These are phyloP conservation scores for Zophobas atratus DNA, from an alignment of 1,140 invertebrate species.

Conservation along the genomic window DNA sequence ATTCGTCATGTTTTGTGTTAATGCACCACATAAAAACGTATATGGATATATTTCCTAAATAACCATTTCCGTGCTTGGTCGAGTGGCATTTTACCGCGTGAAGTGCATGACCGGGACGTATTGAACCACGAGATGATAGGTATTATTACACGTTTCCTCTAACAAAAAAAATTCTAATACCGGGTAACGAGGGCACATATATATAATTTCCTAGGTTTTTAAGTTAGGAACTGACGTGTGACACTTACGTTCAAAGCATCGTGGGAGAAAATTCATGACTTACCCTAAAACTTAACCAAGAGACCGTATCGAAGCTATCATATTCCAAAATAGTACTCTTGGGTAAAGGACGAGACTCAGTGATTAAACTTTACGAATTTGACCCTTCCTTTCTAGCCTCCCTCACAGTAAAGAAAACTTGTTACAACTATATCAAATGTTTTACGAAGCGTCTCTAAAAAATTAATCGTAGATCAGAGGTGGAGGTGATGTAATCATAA, in stretches of 20 bases:
- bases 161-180: no score
- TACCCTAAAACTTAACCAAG: constrained; percentile 1
- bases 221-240: not conserved
- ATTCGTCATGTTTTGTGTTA: constrained; percentile 40
- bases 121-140: no score
- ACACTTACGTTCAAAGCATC: not conserved
- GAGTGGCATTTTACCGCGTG: no score
- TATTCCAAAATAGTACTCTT: constrained; percentile 26
- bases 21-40: constrained; percentile 4
- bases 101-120: no score
- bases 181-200: no score
- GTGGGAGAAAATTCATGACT: not conserved
- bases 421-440: not conserved
- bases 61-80: constrained; percentile 15
- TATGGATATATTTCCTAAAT: constrained; percentile 13
- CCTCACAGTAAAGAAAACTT: not conserved
- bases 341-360: constrained; percentile 17
- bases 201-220: no score
- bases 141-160: no score
- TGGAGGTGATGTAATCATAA: no score
- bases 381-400: not conserved
- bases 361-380: constrained; percentile 22
- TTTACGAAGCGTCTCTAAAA: no score
- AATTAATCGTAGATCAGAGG: no score
- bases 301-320: constrained; percentile 10